Base-by-base conservation (phyloP, 2,888 invertebrate species). In the Drosophila cognata region DNA sequence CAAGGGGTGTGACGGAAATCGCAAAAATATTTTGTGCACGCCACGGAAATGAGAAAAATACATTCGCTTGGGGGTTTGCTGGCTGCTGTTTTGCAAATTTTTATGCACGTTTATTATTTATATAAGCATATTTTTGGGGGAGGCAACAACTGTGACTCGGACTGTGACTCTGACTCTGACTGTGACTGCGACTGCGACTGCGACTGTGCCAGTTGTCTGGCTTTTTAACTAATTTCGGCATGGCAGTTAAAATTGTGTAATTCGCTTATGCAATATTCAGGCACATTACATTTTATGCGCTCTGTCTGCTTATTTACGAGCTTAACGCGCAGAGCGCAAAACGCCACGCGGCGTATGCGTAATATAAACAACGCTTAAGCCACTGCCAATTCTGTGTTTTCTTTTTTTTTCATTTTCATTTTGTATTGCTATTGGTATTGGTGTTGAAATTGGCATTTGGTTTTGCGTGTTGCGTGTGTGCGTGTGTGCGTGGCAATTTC, bases 1-100 rank as follows among this genome's bases (percentile, higher is more conserved):
- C 13, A 50, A 36, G 62, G 43, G 43, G 70, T 64, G 58, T 58
- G 67, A 68, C 83, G 91, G 91, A 91, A 89, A 88, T 91, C 88
- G 86, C 90, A 89, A 91, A 91, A 85, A 92, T 88, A 91, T 91
- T 91, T 89, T 78, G 56, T 76, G 63, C 74, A 75, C 71, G 68
- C 75, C 71, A 77, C 88, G 91, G 91, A 91, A 89, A 88, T 91
- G 88, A 91, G 88, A 89, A 91, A 92, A 85, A 91, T 82, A 86
- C 78, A 64, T 76, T 53, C 33, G 18, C 16, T 13, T 38, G 43
- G 58, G 13, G 50, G 66, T 29, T 16, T 16, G 48, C 16, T 68
- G 58, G 16, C n/a, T 70, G 65, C 58, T 73, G 68, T 53, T 70
- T 86, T n/a, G n/a, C 36, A 82, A 73, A 71, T 74, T 82, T 85